These are phyloP conservation scores for Galaxea fascicularis DNA, from an alignment of 92 coral and sea anemone species.

Conservation along the genomic window DNA sequence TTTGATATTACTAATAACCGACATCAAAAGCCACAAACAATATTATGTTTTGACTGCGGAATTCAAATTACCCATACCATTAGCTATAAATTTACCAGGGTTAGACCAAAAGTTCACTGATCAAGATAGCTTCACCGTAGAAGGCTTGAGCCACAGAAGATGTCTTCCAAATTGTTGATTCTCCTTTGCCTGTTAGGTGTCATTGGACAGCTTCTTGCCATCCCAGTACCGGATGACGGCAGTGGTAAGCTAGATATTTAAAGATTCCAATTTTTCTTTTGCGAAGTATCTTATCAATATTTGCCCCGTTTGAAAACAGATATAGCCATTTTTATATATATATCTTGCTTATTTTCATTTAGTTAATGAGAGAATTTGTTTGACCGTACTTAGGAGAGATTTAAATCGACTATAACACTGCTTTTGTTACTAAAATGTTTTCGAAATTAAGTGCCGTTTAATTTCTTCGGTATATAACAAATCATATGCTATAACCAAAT, in stretches of 20 bases:
- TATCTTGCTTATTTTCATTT: no score
- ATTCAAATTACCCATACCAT: neutral
- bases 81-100: neutral
- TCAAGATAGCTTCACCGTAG: neutral
- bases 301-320: no score
- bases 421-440: no score
- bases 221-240: constrained; percentile 9
- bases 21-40: neutral
- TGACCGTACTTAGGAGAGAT: no score
- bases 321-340: no score
- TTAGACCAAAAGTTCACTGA: neutral
- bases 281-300: no score
- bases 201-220: constrained; percentile 7
- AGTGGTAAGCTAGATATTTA: neutral
- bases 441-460: no score
- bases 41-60: neutral
- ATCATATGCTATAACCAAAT: no score
- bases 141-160: neutral
- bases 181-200: neutral
- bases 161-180: constrained; percentile 10
- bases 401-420: no score
- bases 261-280: neutral
- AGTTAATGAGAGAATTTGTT: no score
- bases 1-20: neutral
- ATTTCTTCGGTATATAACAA: no score